Evolutionary conservation across 1,140 invertebrate species (phyloP).

Genomic region (Dinoponera quadriceps): DNA sequence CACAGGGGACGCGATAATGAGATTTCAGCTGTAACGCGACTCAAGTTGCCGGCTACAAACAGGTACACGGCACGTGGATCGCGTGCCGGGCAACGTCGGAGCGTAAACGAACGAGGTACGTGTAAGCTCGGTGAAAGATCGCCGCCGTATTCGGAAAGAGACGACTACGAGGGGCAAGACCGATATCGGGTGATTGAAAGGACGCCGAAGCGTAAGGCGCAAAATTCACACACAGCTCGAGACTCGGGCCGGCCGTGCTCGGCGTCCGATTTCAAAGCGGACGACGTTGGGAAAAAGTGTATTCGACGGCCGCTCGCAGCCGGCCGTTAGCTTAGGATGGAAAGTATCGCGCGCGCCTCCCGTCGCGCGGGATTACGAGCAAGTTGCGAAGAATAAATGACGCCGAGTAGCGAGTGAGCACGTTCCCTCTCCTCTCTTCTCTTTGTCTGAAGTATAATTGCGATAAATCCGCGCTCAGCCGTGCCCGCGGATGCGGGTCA

Average conservation of each 20-base stretch:
- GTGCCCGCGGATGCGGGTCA: slow-evolving; percentile 55
- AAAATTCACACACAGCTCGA: slow-evolving; percentile 17
- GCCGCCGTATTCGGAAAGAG: slow-evolving; percentile 8
- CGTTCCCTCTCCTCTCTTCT: background rate
- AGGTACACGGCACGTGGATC: slow-evolving; percentile 4
- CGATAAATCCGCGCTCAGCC: slow-evolving; percentile 55
- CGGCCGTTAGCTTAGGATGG: slow-evolving; percentile 15
- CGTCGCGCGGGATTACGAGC: slow-evolving; percentile 21
- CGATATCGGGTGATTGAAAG: slow-evolving; percentile 45
- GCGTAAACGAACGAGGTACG: background rate
- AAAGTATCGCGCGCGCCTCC: background rate
- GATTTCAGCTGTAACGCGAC: background rate
- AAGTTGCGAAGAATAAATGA: slow-evolving; percentile 57
- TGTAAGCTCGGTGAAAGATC: background rate
- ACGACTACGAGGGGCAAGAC: background rate
- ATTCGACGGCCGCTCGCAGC: slow-evolving; percentile 2
- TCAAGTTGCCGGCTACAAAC: background rate
- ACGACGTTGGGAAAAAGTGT: slow-evolving; percentile 15
- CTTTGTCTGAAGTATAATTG: slow-evolving; percentile 50
- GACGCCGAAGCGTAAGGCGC: slow-evolving; percentile 6
- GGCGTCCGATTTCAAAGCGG: slow-evolving; percentile 39
- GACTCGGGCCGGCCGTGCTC: background rate
- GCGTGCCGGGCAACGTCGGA: background rate
- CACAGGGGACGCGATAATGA: slow-evolving; percentile 2
- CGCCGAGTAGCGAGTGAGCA: slow-evolving; percentile 48